phyloP scores from a whole-genome alignment of 2,113 vertebrate genomes.

The Theristicus caerulescens region DNA sequence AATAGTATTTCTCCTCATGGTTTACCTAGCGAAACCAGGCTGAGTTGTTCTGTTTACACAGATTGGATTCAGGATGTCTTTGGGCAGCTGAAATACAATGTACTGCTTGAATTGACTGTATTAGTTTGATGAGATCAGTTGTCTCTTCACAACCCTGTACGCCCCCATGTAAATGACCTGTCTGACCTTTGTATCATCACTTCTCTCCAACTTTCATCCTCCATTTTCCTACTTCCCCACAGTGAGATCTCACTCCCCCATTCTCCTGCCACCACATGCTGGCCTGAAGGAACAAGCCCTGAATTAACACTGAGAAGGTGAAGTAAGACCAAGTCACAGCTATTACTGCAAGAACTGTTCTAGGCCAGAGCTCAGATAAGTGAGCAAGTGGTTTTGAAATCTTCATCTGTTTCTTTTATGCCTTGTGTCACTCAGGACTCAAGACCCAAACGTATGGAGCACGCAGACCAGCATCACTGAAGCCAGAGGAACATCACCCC shows the following conservation, averaged over 20 bases:
- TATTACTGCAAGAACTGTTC: neutral
- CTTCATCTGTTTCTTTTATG: neutral
- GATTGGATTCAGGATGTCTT: neutral
- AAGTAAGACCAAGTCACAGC: neutral
- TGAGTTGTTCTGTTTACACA: neutral
- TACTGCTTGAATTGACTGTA: neutral
- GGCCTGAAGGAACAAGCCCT: neutral
- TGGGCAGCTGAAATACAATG: neutral
- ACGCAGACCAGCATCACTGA: neutral
- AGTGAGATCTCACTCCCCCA: neutral
- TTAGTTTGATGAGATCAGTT: neutral
- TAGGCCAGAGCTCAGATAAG: neutral
- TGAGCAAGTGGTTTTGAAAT: neutral
- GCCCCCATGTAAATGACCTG: neutral
- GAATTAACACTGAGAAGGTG: neutral
- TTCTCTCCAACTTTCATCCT: neutral
- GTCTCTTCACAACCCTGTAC: neutral
- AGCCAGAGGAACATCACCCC: neutral
- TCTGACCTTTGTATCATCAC: neutral
- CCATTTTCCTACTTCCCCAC: neutral
- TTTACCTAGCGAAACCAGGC: neutral
- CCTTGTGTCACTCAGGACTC: neutral
- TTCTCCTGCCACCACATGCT: neutral
- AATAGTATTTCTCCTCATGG: neutral
- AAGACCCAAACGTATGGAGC: fast-evolving